Percentiles rank a stretch among this genome's conserved stretches.
phyloP scores from a whole-genome alignment of 2,113 vertebrate genomes.

The Vulpes lagopus region DNA sequence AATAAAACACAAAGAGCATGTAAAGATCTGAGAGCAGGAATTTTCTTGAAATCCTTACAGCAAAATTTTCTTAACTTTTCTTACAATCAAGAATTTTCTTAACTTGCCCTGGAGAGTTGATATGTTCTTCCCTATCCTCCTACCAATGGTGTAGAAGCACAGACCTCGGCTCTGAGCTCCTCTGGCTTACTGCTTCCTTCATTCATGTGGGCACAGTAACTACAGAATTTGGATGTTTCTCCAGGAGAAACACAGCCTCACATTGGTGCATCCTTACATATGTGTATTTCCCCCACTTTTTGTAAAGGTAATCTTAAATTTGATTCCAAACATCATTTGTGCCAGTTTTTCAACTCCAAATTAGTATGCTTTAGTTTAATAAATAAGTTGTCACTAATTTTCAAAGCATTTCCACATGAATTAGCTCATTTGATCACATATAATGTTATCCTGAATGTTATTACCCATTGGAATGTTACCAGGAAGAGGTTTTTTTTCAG shows the following conservation, averaged over 20 bases:
- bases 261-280: not conserved
- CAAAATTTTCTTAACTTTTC: not conserved
- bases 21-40: not conserved
- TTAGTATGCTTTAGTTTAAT: not conserved
- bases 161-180: not conserved
- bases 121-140: not conserved
- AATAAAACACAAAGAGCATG: not conserved
- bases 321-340: not conserved
- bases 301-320: not conserved
- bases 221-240: rapidly evolving
- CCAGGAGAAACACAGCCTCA: rapidly evolving
- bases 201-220: rapidly evolving
- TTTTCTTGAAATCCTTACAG: not conserved
- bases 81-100: not conserved
- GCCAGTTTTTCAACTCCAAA: not conserved
- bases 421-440: not conserved
- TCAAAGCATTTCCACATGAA: not conserved
- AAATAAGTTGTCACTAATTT: not conserved
- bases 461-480: not conserved
- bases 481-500: not conserved
- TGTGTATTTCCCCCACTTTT: not conserved
- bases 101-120: not conserved
- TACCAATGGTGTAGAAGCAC: not conserved
- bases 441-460: not conserved
- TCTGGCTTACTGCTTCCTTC: rapidly evolving